Evolutionary conservation across 1,140 invertebrate species (phyloP).

Genomic region (Oppia nitens): DNA sequence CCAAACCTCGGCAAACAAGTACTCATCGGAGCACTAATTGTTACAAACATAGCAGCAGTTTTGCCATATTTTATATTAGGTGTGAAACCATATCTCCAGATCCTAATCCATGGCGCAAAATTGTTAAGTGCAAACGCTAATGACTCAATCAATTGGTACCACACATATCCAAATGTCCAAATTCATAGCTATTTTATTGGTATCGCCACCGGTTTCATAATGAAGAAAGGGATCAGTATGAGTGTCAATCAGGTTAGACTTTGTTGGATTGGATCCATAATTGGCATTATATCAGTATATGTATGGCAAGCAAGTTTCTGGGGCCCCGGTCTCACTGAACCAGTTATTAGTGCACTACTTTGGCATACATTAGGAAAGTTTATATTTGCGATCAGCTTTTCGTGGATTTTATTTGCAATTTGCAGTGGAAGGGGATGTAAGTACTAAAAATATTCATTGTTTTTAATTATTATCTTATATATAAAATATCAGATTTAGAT

Average conservation of each 20-base stretch:
- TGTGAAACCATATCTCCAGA: not conserved
- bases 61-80: not conserved
- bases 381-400: not conserved
- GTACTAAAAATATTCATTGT: no score
- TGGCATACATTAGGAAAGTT: not conserved
- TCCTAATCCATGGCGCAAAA: not conserved
- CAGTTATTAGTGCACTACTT: not conserved
- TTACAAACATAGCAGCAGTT: not conserved
- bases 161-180: not conserved
- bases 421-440: not conserved
- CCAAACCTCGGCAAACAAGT: not conserved
- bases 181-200: not conserved
- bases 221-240: not conserved
- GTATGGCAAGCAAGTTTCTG: not conserved
- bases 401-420: not conserved
- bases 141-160: not conserved
- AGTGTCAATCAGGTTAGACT: not conserved
- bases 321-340: not conserved
- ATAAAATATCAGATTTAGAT: no score
- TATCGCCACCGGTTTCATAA: not conserved
- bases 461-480: not conserved
- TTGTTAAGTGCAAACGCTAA: not conserved
- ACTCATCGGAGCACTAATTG: not conserved
- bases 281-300: not conserved
- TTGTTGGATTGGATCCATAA: not conserved